phyloP scores from a whole-genome alignment of 2,888 invertebrate genomes.

The Plagodis dolabraria region DNA sequence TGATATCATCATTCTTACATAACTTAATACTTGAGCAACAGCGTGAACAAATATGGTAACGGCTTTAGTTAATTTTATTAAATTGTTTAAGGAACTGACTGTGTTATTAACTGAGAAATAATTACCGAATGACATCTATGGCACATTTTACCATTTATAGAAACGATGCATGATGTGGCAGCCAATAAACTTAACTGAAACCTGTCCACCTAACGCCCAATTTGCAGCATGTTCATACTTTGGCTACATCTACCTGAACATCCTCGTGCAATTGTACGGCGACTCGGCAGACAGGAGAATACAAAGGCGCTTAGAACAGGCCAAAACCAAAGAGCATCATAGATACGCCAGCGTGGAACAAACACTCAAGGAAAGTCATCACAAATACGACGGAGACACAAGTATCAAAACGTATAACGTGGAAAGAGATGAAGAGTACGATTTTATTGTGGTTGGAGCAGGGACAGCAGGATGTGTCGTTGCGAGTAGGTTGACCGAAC shows the following conservation, averaged over 20 bases:
- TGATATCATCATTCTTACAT: no score
- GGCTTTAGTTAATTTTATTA: no score
- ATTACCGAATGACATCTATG: no score
- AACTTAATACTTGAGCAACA: no score
- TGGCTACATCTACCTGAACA: conserved; percentile 56
- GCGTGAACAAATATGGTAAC: no score
- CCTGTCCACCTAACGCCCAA: conserved; percentile 49
- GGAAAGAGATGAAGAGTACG: conserved; percentile 49
- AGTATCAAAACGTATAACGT: neutral
- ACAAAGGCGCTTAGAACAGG: conserved; percentile 28
- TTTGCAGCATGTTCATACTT: conserved; percentile 57
- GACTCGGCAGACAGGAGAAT: conserved; percentile 48
- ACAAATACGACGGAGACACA: conserved; percentile 3
- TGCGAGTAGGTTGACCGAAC: conserved; percentile 59
- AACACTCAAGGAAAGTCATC: conserved; percentile 1
- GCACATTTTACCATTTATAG: no score
- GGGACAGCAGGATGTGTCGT: conserved; percentile 67
- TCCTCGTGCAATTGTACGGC: conserved; percentile 57
- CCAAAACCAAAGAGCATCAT: neutral
- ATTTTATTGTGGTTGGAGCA: conserved; percentile 69
- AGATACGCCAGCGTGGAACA: conserved; percentile 4
- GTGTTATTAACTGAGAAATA: no score
- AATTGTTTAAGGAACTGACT: no score
- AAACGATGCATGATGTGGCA: conserved; percentile 43
- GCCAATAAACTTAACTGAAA: conserved; percentile 47